A percentile compares a stretch with the other conserved stretches of the same genome.
Evolutionary conservation across 2,113 vertebrate genomes (phyloP).

Genomic region (Astatotilapia flaviijosephi): DNA sequence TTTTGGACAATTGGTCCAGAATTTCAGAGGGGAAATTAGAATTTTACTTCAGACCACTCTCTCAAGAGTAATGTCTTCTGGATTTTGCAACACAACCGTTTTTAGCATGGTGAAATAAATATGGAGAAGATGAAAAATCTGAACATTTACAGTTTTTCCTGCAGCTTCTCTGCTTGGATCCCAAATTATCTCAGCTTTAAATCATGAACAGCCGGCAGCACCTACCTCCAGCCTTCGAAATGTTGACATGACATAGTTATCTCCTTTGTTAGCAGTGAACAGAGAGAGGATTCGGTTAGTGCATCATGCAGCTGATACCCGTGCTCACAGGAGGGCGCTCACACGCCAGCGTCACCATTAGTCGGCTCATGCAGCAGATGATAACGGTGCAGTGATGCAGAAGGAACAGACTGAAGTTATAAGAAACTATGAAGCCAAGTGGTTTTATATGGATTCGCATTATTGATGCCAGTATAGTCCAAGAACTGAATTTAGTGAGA

Average conservation of each 20-base stretch:
- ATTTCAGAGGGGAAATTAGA: background rate
- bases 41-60: background rate
- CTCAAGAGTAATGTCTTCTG: background rate
- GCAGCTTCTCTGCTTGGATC: background rate
- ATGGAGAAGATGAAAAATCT: background rate
- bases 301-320: slow-evolving; percentile 24
- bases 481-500: background rate
- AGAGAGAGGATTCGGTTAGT: slow-evolving; percentile 68
- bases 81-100: background rate
- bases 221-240: slow-evolving; percentile 99
- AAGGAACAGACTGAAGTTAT: background rate
- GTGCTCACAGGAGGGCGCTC: slow-evolving; percentile 43
- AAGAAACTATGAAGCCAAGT: background rate
- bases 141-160: background rate
- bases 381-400: background rate
- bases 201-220: slow-evolving; percentile 34
- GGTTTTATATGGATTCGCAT: background rate
- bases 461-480: background rate
- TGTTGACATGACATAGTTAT: slow-evolving; percentile 95
- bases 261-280: slow-evolving; percentile 96
- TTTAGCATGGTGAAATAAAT: background rate
- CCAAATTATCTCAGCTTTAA: background rate
- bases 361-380: background rate
- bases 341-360: background rate
- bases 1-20: background rate